Base-by-base conservation (phyloP, 2,797 vertebrate species). In the Craterocephalus amniculus region DNA sequence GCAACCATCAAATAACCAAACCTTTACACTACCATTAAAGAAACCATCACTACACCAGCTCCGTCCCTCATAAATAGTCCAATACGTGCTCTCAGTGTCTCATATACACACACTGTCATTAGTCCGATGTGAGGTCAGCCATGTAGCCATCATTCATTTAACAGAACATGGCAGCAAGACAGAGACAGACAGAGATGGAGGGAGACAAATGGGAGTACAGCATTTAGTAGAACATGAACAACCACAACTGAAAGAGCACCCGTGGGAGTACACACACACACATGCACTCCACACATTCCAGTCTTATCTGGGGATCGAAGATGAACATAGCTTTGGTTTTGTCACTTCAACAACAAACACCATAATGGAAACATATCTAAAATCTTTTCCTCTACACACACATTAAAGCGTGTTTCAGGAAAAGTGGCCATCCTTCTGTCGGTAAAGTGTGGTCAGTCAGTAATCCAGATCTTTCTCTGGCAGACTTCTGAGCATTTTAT, bases 71-170 rank as follows among this genome's bases (percentile, higher is more conserved):
- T 12, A 55, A 61, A n/a, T 45, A n/a, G 18, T 45, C 20, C 43
- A 45, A 45, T 18, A 45, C 43, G n/a, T 45, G 43, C 43, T 45
- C 43, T 45, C 43, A 45, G 43, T 45, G 18, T 45, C 18, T 45
- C 43, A 45, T 16, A 43, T 20, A 54, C 62, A 59, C 63, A 43
- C 40, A 57, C 36, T 61, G 3, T 57, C 74, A 80, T 75, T 79
- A 80, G 72, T 81, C 56, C 71, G 73, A 88, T 83, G 68, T 79
- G 74, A 85, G 84, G 79, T 87, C 79, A 85, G 80, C 72, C 82
- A 76, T 70, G 54, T 66, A 70, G 77, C 80, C 82, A 83, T 83
- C 70, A 81, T 81, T 86, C 74, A 81, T 83, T 78, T 68, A 78
- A 68, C 67, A 79, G 67, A 81, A 84, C 75, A 83, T 78, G 70